Base-by-base conservation (phyloP, 1,140 invertebrate genomes). In the Meloidogyne floridensis region DNA sequence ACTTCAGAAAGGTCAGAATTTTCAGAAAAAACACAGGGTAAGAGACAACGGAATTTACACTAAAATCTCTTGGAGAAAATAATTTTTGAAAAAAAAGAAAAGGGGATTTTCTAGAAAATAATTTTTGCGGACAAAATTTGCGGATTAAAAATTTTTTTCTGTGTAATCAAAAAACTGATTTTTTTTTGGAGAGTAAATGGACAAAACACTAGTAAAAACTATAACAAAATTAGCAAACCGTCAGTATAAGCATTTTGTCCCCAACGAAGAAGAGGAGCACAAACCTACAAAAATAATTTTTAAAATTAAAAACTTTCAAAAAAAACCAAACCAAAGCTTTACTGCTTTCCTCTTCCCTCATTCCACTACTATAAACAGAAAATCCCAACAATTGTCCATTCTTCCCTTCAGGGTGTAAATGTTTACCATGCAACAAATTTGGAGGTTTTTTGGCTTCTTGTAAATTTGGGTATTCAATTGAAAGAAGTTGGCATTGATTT, bases 381-480 rank as follows among this genome's bases (percentile, higher is more conserved):
- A 87, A 88, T 0, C 86, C 86, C 9, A 87, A 73, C 70, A 88
- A 51, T 69, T 87, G 86, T 13, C 86, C 70, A 77, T 87, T 87
- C 75, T 88, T 87, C 15, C 87, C 86, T 42, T 87, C 80, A 18
- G 54, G 20, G 65, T 88, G 83, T 77, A 88, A 65, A 11, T 42
- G 9, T 54, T 85, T 82, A 70, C 79, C 75, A 70, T 86, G 83
- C n/a, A 90, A 18, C 18, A 10, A 47, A 70, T 87, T 71, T 18
- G 84, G 84, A 11, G 87, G 81, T 72, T 71, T 42, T 69, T 69
- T 15, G 42, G 65, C 18, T 20, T 75, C 74, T 53, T 18, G 51
- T 18, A 6, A 20, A 13, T 69, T 15, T 10, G 77, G 77, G 15
- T 79, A 72, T 79, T 80, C 76, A 32, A 82, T 81, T 8, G 11